Percentiles rank a stretch among this genome's conserved stretches.
phyloP scores from a whole-genome alignment of 35 echinoderm and acorn worm species.

The Lytechinus variegatus region DNA sequence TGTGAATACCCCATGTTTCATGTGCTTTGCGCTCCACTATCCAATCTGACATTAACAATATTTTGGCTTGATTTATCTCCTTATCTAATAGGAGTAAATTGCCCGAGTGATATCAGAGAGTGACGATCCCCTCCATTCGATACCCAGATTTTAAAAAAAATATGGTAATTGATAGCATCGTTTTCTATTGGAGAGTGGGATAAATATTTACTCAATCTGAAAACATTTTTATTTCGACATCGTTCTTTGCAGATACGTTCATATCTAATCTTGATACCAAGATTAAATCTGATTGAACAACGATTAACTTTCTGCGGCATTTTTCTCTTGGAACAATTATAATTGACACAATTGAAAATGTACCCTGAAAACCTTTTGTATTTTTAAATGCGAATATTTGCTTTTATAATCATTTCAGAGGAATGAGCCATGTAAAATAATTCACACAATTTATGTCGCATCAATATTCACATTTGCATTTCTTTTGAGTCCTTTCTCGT shows the following conservation, averaged over 20 bases:
- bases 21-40: not conserved
- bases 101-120: not conserved
- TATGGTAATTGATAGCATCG: not conserved
- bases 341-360: too few species aligned
- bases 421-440: not conserved
- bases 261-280: not conserved
- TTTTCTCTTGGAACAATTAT: too few species aligned
- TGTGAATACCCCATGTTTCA: not conserved
- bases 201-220: not conserved
- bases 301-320: too few species aligned
- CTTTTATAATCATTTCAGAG: not conserved
- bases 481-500: slow-evolving; percentile 1
- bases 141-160: not conserved
- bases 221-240: not conserved
- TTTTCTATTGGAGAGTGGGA: not conserved
- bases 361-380: too few species aligned
- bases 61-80: not conserved
- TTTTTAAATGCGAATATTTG: too few species aligned
- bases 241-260: not conserved
- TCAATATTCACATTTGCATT: not conserved
- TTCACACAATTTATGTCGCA: not conserved
- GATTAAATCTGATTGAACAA: not conserved
- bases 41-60: not conserved
- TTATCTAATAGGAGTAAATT: slow-evolving; percentile 3
- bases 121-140: not conserved